Percentiles rank a stretch among this genome's conserved stretches.
Evolutionary conservation across 2,113 vertebrate species (phyloP).

Genomic region (Labeo catla): DNA sequence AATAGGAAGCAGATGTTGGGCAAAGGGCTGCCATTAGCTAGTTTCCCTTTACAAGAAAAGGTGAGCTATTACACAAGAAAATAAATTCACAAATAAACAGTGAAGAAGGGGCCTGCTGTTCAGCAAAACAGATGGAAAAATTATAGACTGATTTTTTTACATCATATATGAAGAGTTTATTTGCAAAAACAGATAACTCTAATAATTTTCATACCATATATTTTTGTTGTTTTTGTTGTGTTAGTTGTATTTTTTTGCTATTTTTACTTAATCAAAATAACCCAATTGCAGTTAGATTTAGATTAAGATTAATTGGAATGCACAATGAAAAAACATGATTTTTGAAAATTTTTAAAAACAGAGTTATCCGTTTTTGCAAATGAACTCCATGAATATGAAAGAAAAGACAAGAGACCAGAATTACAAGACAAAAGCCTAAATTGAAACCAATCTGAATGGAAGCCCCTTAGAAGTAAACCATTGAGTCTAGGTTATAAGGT

Average conservation of each 20-base stretch:
- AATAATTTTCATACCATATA: too few relatives aligned
- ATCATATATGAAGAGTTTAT: background rate
- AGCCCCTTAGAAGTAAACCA: background rate
- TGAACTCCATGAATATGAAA: too few relatives aligned
- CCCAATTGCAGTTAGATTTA: too few relatives aligned
- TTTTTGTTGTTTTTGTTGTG: too few relatives aligned
- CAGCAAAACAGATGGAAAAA: slow-evolving; percentile 50
- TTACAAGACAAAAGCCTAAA: background rate
- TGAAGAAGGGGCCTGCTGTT: slow-evolving; percentile 46
- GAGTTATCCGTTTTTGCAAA: too few relatives aligned
- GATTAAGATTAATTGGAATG: too few relatives aligned
- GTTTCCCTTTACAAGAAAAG: slow-evolving; percentile 73
- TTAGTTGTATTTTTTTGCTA: too few relatives aligned
- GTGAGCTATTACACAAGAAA: slow-evolving; percentile 75
- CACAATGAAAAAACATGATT: too few relatives aligned
- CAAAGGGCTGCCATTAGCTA: slow-evolving; percentile 62
- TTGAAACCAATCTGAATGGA: background rate
- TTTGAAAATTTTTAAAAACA: too few relatives aligned
- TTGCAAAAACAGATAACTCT: too few relatives aligned
- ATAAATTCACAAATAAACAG: slow-evolving; percentile 78
- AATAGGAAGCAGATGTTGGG: slow-evolving; percentile 76
- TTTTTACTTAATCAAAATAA: too few relatives aligned
- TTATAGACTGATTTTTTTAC: background rate
- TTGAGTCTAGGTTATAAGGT: slow-evolving; percentile 32
- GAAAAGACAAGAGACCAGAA: background rate